phyloP scores from a whole-genome alignment of 2,797 vertebrate species.

The Neosilurus hyrtlii region DNA sequence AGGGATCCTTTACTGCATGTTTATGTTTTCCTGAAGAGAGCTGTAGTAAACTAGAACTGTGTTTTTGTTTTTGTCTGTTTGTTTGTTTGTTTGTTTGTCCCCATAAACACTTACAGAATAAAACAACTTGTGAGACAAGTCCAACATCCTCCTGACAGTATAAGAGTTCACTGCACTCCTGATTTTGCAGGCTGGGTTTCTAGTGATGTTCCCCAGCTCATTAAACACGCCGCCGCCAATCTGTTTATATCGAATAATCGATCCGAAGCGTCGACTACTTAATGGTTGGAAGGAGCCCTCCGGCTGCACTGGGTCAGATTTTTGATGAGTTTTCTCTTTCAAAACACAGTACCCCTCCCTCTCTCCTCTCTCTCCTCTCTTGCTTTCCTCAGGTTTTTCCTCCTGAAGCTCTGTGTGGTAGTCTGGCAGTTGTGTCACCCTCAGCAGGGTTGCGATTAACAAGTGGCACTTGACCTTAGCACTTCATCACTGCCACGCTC shows the following conservation, averaged over 20 bases:
- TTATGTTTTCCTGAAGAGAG: neutral
- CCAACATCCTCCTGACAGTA: no score
- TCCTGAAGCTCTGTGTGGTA: conserved; percentile 15
- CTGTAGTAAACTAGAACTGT: neutral
- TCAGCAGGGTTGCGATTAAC: conserved; percentile 33
- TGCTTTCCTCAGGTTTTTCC: no score
- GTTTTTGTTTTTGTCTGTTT: no score
- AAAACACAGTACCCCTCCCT: neutral
- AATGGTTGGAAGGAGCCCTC: conserved; percentile 28
- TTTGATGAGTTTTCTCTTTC: conserved; percentile 4
- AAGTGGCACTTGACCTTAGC: conserved; percentile 41
- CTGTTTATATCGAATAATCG: conserved; percentile 24
- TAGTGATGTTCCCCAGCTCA: conserved; percentile 30
- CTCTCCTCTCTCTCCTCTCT: neutral
- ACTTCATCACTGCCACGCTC: conserved; percentile 14
- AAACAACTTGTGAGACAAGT: neutral
- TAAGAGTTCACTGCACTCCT: neutral
- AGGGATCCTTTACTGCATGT: neutral
- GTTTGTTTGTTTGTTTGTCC: no score
- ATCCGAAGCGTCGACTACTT: conserved; percentile 38
- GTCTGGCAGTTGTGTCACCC: conserved; percentile 20
- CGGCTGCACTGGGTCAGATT: neutral
- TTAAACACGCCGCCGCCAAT: conserved; percentile 30
- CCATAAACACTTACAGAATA: neutral
- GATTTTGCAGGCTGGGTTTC: neutral